A percentile compares a stretch with the other conserved stretches of the same genome.
Conservation (phyloP, 2,797 vertebrate species). For the Phoeniculus purpureus region DNA sequence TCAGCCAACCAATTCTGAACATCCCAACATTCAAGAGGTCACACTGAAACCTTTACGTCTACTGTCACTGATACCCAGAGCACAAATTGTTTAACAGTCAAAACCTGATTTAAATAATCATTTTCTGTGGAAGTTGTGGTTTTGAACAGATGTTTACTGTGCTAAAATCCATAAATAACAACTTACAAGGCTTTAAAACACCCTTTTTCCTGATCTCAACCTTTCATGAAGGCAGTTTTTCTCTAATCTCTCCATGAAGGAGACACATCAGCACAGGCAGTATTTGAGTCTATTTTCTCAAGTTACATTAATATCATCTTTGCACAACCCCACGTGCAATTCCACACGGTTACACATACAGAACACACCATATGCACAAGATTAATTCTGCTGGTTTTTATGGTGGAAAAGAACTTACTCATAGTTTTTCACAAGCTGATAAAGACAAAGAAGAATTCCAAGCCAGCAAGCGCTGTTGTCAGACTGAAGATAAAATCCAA, state of each 20-base stretch:
- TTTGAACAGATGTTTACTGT: neutral
- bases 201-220: neutral
- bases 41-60: neutral
- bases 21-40: neutral
- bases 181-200: neutral
- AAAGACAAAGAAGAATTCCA: slow-evolving; percentile 97
- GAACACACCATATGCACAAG: neutral
- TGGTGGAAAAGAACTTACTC: slow-evolving; percentile 84
- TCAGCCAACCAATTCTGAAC: neutral
- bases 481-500: slow-evolving; percentile 96
- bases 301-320: neutral
- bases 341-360: neutral
- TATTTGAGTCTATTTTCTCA: neutral
- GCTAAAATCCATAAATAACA: neutral
- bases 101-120: neutral
- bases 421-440: slow-evolving; percentile 99
- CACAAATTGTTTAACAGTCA: neutral
- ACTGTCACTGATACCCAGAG: neutral
- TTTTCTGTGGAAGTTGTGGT: neutral
- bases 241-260: neutral
- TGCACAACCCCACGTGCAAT: neutral
- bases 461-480: slow-evolving; percentile 96
- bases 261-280: neutral
- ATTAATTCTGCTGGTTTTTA: neutral
- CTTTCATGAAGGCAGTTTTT: neutral